Evolutionary conservation across 2,113 vertebrate species (phyloP).

Genomic region (Ovibos moschatus): DNA sequence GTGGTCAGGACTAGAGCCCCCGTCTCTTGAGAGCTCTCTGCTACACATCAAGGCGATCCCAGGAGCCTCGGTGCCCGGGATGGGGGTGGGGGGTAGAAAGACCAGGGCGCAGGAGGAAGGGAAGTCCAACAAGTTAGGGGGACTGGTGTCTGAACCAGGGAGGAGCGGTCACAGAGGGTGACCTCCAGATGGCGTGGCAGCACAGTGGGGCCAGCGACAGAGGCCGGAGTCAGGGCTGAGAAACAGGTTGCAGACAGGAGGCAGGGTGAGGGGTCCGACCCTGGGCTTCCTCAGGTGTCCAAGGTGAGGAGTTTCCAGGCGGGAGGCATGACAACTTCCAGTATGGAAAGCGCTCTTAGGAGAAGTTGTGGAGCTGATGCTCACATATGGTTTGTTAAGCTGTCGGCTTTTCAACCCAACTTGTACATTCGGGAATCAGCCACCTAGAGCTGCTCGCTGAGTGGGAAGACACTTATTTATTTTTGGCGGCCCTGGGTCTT

Average conservation of each 20-base stretch:
- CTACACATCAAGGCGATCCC: background rate
- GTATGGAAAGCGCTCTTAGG: background rate
- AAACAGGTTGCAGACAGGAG: background rate
- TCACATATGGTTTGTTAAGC: background rate
- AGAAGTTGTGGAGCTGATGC: background rate
- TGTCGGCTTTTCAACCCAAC: background rate
- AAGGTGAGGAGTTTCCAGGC: background rate
- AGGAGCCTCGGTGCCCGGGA: background rate
- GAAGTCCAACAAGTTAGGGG: background rate
- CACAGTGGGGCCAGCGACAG: background rate
- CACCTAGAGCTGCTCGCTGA: background rate
- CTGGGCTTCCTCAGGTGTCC: background rate
- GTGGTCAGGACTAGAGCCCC: background rate
- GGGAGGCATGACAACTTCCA: background rate
- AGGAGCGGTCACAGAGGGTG: background rate
- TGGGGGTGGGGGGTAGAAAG: rapidly evolving
- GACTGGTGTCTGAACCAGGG: background rate
- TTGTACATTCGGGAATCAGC: background rate
- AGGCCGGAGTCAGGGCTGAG: background rate
- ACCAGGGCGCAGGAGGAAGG: background rate
- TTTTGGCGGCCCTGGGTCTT: background rate
- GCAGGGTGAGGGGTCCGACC: background rate
- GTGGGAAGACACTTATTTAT: background rate
- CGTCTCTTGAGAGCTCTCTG: too few species aligned
- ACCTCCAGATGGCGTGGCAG: background rate